Evolutionary conservation across 2,113 vertebrate genomes (phyloP).

Genomic region (Neogobius melanostomus): DNA sequence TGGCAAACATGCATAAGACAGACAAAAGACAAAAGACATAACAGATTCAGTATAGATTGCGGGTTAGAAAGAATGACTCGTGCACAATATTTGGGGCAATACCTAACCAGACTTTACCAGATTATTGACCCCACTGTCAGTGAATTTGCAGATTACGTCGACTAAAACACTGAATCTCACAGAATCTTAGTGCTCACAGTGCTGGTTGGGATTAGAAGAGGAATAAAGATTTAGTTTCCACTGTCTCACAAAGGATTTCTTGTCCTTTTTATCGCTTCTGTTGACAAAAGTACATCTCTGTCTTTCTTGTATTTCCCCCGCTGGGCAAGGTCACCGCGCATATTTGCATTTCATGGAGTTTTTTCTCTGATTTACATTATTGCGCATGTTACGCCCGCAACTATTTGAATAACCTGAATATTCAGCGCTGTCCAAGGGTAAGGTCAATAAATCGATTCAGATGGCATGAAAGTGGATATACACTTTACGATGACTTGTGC

Average conservation of each 20-base stretch:
- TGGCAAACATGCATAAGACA: no score
- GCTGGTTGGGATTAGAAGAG: conserved; percentile 17
- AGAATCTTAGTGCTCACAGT: conserved; percentile 11
- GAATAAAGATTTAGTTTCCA: conserved; percentile 43
- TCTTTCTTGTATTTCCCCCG: conserved; percentile 46
- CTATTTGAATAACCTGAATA: conserved; percentile 63
- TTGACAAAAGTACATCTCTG: conserved; percentile 54
- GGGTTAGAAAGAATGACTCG: no score
- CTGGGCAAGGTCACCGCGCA: conserved; percentile 69
- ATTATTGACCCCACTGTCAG: no score
- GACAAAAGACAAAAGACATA: no score
- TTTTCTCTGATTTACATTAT: conserved; percentile 71
- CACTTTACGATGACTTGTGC: conserved; percentile 22
- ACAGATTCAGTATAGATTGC: no score
- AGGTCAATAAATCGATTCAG: conserved; percentile 65
- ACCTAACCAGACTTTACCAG: no score
- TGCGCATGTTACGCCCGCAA: conserved; percentile 46
- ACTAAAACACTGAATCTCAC: not conserved
- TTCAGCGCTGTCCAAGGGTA: conserved; percentile 61
- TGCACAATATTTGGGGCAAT: no score
- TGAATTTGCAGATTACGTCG: not conserved
- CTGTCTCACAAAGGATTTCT: conserved; percentile 46
- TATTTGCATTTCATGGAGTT: conserved; percentile 72
- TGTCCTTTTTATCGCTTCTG: conserved; percentile 47
- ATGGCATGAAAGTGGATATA: conserved; percentile 44